Percentiles rank a stretch among this genome's conserved stretches.
Evolutionary conservation across 2,113 vertebrate genomes (phyloP).

Genomic region (Eulacestoma nigropectus): DNA sequence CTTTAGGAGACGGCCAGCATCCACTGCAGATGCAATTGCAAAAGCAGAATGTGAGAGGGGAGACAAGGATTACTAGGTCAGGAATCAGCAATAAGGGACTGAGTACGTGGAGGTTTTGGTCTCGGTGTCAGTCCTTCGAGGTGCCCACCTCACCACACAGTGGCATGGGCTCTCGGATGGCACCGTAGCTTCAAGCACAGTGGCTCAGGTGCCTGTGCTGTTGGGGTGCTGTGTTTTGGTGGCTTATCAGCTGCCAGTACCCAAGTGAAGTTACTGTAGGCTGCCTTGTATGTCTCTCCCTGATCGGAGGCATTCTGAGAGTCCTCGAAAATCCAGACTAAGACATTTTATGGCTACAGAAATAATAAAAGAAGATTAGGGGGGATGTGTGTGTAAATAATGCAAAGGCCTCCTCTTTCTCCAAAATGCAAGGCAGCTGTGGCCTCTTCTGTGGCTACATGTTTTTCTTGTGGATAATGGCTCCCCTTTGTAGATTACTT

Average conservation of each 20-base stretch:
- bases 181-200: fast-evolving
- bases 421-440: not conserved
- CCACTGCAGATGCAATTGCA: not conserved
- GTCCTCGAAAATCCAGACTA: not conserved
- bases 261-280: not conserved
- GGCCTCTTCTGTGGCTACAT: not conserved
- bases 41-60: not conserved
- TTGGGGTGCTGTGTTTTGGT: not conserved
- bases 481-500: not conserved
- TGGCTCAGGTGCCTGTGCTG: not conserved
- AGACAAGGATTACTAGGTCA: not conserved
- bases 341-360: not conserved
- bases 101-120: not conserved
- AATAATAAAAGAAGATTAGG: not conserved
- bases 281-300: not conserved
- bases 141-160: not conserved
- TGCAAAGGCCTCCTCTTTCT: not conserved
- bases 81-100: not conserved
- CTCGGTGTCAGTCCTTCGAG: not conserved
- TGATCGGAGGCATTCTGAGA: fast-evolving
- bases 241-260: not conserved
- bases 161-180: fast-evolving
- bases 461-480: not conserved
- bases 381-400: not conserved
- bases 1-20: not conserved